Evolutionary conservation across 2,113 vertebrate genomes (phyloP).

Genomic region (Pyrgilauda ruficollis): DNA sequence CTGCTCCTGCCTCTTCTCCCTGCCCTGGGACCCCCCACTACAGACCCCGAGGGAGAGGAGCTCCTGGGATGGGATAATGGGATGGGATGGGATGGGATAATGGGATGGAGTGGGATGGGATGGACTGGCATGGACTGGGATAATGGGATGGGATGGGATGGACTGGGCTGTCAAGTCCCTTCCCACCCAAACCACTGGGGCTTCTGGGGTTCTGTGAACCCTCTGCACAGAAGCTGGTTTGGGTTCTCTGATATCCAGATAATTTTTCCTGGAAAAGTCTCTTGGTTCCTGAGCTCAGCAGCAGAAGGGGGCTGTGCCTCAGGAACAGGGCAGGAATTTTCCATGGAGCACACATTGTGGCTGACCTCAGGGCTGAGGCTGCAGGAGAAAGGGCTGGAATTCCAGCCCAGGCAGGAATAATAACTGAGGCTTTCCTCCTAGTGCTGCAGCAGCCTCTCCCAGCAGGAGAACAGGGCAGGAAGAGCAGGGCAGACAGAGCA

Average conservation of each 20-base stretch:
- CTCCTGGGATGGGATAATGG: background rate
- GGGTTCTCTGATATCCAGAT: background rate
- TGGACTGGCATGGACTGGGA: no score
- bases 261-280: background rate
- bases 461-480: background rate
- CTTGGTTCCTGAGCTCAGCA: background rate
- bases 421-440: fast-evolving
- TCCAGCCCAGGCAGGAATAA: fast-evolving
- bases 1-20: background rate
- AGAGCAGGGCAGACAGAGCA: fast-evolving
- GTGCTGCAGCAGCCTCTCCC: background rate
- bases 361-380: background rate
- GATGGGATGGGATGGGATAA: background rate
- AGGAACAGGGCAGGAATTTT: background rate
- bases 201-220: background rate
- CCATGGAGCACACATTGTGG: fast-evolving
- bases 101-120: no score
- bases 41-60: fast-evolving
- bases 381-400: background rate
- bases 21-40: background rate
- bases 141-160: no score
- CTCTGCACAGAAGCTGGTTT: background rate
- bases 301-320: background rate
- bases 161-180: background rate
- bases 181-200: background rate